These are phyloP conservation scores for Podabrus alpinus DNA, from an alignment of 2,888 invertebrate species.

Conservation along the genomic window DNA sequence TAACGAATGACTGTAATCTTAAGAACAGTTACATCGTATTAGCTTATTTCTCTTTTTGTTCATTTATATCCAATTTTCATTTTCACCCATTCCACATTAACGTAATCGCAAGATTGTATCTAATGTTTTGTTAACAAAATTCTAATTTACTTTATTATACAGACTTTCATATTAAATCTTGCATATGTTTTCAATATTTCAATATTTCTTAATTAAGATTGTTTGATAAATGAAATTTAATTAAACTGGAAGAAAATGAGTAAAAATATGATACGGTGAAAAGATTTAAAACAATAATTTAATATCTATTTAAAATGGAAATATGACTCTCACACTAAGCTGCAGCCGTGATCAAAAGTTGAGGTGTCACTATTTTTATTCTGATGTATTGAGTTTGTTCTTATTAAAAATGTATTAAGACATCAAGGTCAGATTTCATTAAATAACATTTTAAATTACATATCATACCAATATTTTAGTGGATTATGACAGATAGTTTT, in stretches of 20 bases:
- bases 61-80: slow-evolving; percentile 6
- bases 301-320: no score
- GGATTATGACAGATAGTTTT: no score
- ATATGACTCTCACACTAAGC: no score
- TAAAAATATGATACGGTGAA: no score
- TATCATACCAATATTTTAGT: no score
- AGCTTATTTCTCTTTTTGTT: slow-evolving; percentile 19
- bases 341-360: no score
- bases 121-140: slow-evolving; percentile 15
- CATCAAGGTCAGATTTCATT: no score
- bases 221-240: background rate
- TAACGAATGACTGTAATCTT: slow-evolving; percentile 22
- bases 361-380: no score
- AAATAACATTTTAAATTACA: no score
- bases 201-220: background rate
- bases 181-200: background rate
- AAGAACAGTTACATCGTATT: slow-evolving; percentile 22
- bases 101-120: slow-evolving; percentile 9
- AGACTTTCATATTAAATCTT: background rate
- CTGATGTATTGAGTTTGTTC: no score
- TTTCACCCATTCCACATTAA: slow-evolving; percentile 1
- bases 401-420: no score
- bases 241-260: background rate
- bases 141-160: background rate
- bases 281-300: no score